A percentile compares a stretch with the other conserved stretches of the same genome.
These are phyloP conservation scores for Sinocyclocheilus maitianheensis DNA, from an alignment of 2,113 vertebrate species.

Conservation along the genomic window DNA sequence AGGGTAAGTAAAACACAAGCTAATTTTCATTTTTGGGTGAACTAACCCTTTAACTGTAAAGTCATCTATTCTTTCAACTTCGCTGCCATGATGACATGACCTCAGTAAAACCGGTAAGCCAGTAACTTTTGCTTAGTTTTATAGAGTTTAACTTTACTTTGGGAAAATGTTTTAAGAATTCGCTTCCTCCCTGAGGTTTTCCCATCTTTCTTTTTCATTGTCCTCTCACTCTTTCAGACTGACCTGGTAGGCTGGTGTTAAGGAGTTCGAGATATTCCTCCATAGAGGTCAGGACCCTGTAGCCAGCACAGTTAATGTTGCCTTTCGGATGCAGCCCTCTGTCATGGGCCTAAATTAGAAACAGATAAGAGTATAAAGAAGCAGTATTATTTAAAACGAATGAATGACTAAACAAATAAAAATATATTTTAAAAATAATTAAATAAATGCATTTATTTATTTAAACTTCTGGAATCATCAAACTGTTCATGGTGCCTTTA, in stretches of 20 bases:
- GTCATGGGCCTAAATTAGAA: constrained; percentile 80
- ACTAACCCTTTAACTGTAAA: background rate
- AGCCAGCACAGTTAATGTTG: constrained; percentile 86
- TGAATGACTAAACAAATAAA: background rate
- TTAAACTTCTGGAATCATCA: background rate
- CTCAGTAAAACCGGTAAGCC: background rate
- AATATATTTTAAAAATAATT: background rate
- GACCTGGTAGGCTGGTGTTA: constrained; percentile 85
- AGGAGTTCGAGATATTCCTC: constrained; percentile 91
- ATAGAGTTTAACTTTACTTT: background rate
- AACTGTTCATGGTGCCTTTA: background rate
- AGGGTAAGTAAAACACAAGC: too few relatives aligned
- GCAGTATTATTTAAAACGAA: background rate
- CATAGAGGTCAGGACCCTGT: constrained; percentile 86
- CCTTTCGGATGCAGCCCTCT: constrained; percentile 80
- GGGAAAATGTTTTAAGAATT: background rate
- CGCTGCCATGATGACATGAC: background rate
- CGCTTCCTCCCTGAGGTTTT: background rate
- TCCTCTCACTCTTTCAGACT: background rate
- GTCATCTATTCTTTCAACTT: background rate
- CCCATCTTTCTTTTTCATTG: background rate
- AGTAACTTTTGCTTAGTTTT: background rate
- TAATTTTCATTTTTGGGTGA: too few relatives aligned
- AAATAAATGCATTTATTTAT: background rate
- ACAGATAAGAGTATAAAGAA: background rate